Percentiles rank a stretch among this genome's conserved stretches.
These are phyloP conservation scores for Paratilapia polleni DNA, from an alignment of 2,113 vertebrate species.

Conservation along the genomic window DNA sequence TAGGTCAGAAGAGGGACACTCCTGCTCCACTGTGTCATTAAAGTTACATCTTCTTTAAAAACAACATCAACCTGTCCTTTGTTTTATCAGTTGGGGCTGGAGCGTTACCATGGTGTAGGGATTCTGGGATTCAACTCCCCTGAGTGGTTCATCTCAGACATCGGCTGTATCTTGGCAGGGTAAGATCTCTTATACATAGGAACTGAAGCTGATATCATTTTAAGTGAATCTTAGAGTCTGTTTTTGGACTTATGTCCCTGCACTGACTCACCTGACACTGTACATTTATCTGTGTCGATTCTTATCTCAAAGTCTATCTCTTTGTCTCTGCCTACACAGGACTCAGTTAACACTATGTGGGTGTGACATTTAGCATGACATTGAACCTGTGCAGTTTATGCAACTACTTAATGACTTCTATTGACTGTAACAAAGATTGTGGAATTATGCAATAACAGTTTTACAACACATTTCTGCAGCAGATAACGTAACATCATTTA, in stretches of 20 bases:
- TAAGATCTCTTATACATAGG: constrained; percentile 54
- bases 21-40: constrained; percentile 7
- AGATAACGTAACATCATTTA: too few species aligned
- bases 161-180: constrained; percentile 85
- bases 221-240: not conserved
- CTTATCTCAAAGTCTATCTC: not conserved
- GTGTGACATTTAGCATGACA: not conserved
- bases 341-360: not conserved
- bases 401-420: not conserved
- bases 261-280: not conserved
- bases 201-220: not conserved
- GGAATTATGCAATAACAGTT: not conserved
- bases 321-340: not conserved
- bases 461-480: not conserved
- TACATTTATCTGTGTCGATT: not conserved
- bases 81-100: constrained; percentile 80
- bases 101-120: constrained; percentile 82
- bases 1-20: constrained; percentile 38
- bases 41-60: constrained; percentile 1
- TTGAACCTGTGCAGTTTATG: not conserved
- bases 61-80: not conserved
- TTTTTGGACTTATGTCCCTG: not conserved
- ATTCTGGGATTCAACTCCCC: constrained; percentile 84
- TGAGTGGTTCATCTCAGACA: constrained; percentile 84
- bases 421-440: not conserved